These are phyloP conservation scores for Leptarthrus brevirostris DNA, from an alignment of 2,888 invertebrate species.

Conservation along the genomic window DNA sequence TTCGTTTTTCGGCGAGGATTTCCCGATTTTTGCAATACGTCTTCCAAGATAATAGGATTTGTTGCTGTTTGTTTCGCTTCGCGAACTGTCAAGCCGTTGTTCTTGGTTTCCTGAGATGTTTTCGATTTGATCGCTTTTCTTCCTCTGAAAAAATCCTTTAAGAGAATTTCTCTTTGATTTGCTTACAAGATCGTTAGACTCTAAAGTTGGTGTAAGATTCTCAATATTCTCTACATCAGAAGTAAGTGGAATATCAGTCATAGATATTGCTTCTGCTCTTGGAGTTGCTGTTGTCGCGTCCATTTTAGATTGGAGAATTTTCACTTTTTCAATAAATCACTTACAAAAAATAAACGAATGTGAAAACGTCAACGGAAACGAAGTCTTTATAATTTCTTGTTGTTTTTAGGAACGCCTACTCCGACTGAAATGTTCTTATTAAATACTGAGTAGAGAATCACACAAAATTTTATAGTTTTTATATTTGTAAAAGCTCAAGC, in stretches of 20 bases:
- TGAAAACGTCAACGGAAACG: neutral
- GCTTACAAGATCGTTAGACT: no score
- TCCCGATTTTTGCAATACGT: neutral
- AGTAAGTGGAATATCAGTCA: neutral
- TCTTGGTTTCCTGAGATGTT: neutral
- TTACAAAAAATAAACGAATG: neutral
- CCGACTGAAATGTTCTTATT: no score
- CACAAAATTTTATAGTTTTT: no score
- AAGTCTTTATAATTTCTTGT: neutral
- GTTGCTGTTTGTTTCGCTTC: neutral
- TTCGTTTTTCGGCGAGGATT: neutral
- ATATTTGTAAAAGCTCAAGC: no score
- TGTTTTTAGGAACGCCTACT: neutral
- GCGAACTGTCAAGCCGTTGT: neutral
- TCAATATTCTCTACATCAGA: neutral
- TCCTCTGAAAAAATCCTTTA: neutral
- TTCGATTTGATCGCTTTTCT: neutral
- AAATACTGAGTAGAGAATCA: no score
- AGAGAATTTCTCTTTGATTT: conserved; percentile 9
- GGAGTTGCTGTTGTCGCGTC: neutral
- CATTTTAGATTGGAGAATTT: neutral
- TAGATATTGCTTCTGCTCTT: no score
- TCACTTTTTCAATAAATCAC: neutral
- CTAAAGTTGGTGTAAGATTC: neutral
- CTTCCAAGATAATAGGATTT: neutral